Base-by-base conservation (phyloP, 2,888 invertebrate species). In the Antheraea assamensis region DNA sequence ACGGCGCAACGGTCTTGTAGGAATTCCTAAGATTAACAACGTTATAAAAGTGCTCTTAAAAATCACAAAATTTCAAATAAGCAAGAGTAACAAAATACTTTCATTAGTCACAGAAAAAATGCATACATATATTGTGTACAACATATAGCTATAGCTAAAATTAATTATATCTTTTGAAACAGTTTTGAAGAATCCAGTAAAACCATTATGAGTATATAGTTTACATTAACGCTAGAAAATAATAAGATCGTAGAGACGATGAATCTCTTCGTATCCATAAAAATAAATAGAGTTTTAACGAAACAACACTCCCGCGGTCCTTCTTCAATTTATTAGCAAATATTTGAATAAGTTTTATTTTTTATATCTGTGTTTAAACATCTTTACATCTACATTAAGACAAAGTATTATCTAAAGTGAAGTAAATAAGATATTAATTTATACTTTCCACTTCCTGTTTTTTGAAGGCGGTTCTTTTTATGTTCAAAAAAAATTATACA, bases 311-410 rank as follows among this genome's bases (percentile, higher is more conserved):
- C 58, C 10, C 10, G 8, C 24, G 24, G n/a, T 13, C 24, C 13
- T 58, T 58, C 30, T 30, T 30, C 4, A 27, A 17, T 3, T 5
- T 24, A 3, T 64, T 64, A 64, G 13, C 61, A 64, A 64, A 64
- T 64, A 64, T 64, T 64, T 64, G 30, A 64, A 64, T 15, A 64
- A 64, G 17, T 64, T 61, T 27, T 24, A 17, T 27, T 61, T 61
- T 61, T 64, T 64, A 17, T 17, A 30, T 64, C 30, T 17, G 17
- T 30, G 17, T 64, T 30, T 13, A 21, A 64, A 30, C 8, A 17
- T 64, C 19, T 64, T n/a, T n/a, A n/a, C n/a, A n/a, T n/a, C n/a
- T n/a, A n/a, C n/a, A n/a, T n/a, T n/a, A n/a, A n/a, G n/a, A n/a
- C n/a, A n/a, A n/a, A n/a, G n/a, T n/a, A n/a, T n/a, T n/a, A n/a